Conservation (phyloP, 2,113 vertebrate genomes). For the Herpailurus yagouaroundi region DNA sequence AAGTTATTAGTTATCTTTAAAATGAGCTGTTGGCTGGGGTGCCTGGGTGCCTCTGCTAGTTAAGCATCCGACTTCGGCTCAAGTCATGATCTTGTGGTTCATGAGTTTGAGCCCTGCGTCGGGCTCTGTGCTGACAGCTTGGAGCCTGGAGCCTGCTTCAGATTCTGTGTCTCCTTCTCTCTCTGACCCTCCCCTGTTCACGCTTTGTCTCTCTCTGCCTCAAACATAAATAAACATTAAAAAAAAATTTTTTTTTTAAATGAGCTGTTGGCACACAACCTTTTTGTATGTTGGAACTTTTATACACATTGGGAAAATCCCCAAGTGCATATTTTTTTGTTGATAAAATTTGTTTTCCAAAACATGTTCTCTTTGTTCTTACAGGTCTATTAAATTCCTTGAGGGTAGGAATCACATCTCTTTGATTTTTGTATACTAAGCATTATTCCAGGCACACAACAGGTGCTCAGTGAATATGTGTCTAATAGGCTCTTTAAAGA, state of each 20-base stretch:
- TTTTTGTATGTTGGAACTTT: slow-evolving; percentile 44
- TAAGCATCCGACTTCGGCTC: too few species aligned
- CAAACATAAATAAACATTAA: too few species aligned
- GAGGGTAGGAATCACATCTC: neutral
- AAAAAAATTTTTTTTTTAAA: neutral
- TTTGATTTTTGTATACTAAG: slow-evolving; percentile 7
- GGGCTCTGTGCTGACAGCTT: too few species aligned
- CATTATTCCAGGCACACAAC: neutral
- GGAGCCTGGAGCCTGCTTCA: too few species aligned
- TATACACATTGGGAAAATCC: neutral
- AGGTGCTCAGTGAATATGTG: neutral
- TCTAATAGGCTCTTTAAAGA: neutral
- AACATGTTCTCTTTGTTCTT: slow-evolving; percentile 10
- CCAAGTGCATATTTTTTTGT: neutral
- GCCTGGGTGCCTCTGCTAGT: too few species aligned
- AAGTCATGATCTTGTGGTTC: too few species aligned
- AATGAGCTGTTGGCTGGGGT: neutral
- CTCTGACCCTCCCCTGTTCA: too few species aligned
- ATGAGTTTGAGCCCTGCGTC: too few species aligned
- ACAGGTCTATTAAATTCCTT: neutral
- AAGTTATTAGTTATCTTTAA: slow-evolving; percentile 12
- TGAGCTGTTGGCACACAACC: neutral
- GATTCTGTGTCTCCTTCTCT: too few species aligned
- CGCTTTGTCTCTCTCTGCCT: too few species aligned
- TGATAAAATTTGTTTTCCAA: slow-evolving; percentile 29